A percentile compares a stretch with the other conserved stretches of the same genome.
Evolutionary conservation across 2,113 vertebrate species (phyloP).

Genomic region (Phylloscopus trochilus): DNA sequence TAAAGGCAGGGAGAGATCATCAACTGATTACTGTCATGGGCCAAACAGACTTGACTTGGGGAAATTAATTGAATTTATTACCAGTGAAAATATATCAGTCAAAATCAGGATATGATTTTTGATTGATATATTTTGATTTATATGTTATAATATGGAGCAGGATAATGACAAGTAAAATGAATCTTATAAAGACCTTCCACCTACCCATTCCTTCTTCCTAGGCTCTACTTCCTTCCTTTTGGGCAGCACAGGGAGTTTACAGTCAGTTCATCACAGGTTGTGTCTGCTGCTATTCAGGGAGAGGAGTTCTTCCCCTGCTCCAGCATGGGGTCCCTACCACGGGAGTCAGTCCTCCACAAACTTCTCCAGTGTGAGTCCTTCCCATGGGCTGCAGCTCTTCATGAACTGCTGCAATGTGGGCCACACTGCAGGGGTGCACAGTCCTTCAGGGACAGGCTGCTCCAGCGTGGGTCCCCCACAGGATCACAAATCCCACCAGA

Average conservation of each 20-base stretch:
- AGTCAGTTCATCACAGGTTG: not conserved
- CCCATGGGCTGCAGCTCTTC: not conserved
- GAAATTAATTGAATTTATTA: not conserved
- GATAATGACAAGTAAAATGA: not conserved
- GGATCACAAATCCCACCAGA: not conserved
- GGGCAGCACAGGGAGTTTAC: not conserved
- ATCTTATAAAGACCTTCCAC: not conserved
- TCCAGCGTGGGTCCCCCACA: not conserved
- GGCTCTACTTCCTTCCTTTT: not conserved
- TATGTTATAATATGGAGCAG: not conserved
- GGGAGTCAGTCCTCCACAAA: fast-evolving
- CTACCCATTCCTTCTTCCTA: not conserved
- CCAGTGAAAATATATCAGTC: not conserved
- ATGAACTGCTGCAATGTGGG: not conserved
- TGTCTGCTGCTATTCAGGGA: not conserved
- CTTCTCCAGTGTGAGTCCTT: not conserved
- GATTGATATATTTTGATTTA: too few relatives aligned
- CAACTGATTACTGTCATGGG: not conserved
- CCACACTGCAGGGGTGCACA: not conserved
- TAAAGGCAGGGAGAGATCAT: not conserved
- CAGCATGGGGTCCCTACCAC: not conserved
- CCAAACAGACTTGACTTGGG: not conserved
- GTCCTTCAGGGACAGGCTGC: not conserved
- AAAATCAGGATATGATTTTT: not conserved
- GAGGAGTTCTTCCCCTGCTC: not conserved